Evolutionary conservation across 2,797 vertebrate genomes (phyloP).

Genomic region (Lepus oiostolus): DNA sequence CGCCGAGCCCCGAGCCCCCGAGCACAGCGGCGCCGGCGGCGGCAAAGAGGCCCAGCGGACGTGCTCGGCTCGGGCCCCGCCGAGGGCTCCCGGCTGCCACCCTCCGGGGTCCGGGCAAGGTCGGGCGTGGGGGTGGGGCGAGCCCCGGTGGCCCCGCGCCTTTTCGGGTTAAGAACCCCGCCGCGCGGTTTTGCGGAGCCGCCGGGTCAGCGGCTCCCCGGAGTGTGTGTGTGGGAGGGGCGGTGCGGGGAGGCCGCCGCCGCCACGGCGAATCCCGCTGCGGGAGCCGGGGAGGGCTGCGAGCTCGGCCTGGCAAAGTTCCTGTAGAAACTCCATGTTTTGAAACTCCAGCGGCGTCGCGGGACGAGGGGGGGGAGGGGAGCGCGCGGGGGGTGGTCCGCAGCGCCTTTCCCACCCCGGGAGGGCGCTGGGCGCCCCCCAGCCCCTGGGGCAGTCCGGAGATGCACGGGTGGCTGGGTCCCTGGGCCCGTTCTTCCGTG

Average conservation of each 20-base stretch:
- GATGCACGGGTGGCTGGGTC: background rate
- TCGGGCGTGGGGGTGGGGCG: background rate
- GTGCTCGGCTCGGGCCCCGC: background rate
- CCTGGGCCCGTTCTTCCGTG: constrained; percentile 48
- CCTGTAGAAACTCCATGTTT: constrained; percentile 86
- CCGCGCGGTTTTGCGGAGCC: background rate
- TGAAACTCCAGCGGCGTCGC: constrained; percentile 76
- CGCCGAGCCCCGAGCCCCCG: background rate
- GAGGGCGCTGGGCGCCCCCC: background rate
- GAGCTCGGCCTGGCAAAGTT: constrained; percentile 83
- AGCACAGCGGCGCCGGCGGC: background rate
- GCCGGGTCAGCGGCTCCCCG: constrained; percentile 27
- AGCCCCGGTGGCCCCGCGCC: background rate
- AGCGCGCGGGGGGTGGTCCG: background rate
- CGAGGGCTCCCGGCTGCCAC: constrained; percentile 63
- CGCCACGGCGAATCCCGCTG: constrained; percentile 63
- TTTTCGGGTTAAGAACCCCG: background rate
- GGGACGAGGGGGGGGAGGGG: constrained; percentile 48
- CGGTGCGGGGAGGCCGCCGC: constrained; percentile 58
- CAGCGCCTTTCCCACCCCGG: background rate
- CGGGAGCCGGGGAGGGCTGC: constrained; percentile 73
- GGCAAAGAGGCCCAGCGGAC: constrained; percentile 44
- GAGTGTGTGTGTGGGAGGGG: background rate
- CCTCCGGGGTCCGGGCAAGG: background rate
- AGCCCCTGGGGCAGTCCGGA: background rate